Percentiles rank a stretch among this genome's conserved stretches.
phyloP scores from a whole-genome alignment of 2,113 vertebrate genomes.

The Salminus brasiliensis region DNA sequence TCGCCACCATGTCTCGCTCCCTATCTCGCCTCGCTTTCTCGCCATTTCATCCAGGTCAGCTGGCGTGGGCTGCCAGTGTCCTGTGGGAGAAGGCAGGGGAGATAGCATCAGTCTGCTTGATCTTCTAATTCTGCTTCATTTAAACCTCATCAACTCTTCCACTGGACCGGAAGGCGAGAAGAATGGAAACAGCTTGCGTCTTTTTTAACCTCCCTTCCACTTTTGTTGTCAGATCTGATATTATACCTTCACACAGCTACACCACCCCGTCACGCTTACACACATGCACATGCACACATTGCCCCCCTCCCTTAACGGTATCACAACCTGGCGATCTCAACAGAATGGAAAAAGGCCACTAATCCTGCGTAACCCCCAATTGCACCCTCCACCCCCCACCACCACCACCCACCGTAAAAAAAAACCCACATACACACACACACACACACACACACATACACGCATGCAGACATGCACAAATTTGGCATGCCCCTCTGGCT shows the following conservation, averaged over 20 bases:
- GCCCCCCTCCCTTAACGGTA: conserved; percentile 32
- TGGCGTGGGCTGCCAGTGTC: conserved; percentile 67
- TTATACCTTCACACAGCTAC: conserved; percentile 69
- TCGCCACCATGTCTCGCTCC: conserved; percentile 50
- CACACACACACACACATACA: no score
- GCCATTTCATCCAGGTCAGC: conserved; percentile 79
- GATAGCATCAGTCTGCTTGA: conserved; percentile 83
- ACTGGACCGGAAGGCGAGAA: conserved; percentile 97
- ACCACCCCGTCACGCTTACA: conserved; percentile 49
- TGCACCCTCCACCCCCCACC: no score
- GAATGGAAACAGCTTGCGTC: conserved; percentile 79
- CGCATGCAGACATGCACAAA: conserved; percentile 58
- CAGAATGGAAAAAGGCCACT: conserved; percentile 62
- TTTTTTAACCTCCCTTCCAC: conserved; percentile 49
- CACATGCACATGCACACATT: neutral
- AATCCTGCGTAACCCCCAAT: conserved; percentile 61
- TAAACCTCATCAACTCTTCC: conserved; percentile 99
- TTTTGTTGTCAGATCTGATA: conserved; percentile 79
- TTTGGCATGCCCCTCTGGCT: conserved; percentile 83
- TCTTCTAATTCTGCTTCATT: conserved; percentile 99
- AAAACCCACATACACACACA: no score
- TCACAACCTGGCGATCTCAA: conserved; percentile 47
- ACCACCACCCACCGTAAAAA: no score
- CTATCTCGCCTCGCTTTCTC: conserved; percentile 59
- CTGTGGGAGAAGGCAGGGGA: conserved; percentile 59